Percentiles rank a stretch among this genome's conserved stretches.
These are phyloP conservation scores for Choristoneura fumiferana DNA, from an alignment of 1,140 invertebrate species.

Conservation along the genomic window DNA sequence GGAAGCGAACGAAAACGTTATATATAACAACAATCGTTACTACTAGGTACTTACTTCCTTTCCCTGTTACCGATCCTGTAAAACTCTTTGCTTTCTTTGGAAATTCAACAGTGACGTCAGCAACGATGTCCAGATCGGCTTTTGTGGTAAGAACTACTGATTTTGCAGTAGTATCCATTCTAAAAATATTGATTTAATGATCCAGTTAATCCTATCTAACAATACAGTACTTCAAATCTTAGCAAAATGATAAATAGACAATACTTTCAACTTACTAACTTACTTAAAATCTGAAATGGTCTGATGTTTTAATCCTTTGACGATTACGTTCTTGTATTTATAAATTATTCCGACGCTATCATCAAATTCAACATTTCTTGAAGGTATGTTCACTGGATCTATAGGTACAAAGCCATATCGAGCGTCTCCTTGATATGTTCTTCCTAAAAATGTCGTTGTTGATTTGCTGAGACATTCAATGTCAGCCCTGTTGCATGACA, in stretches of 20 bases:
- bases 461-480: slow-evolving; percentile 50
- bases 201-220: too few relatives aligned
- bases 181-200: slow-evolving; percentile 25
- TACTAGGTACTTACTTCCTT: slow-evolving; percentile 44
- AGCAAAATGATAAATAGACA: too few relatives aligned
- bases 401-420: slow-evolving; percentile 49
- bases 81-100: slow-evolving; percentile 34
- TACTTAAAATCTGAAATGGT: slow-evolving; percentile 56
- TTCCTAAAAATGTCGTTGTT: slow-evolving; percentile 52
- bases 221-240: too few relatives aligned
- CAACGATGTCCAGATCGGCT: slow-evolving; percentile 39
- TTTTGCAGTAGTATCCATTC: slow-evolving; percentile 49
- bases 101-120: slow-evolving; percentile 39
- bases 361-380: slow-evolving; percentile 34
- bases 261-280: too few relatives aligned
- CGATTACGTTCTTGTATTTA: slow-evolving; percentile 42
- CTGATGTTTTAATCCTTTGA: slow-evolving; percentile 53
- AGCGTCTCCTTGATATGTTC: slow-evolving; percentile 51
- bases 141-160: slow-evolving; percentile 51
- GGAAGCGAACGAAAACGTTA: too few relatives aligned
- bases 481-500: slow-evolving; percentile 48
- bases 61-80: slow-evolving; percentile 34
- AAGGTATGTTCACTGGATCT: slow-evolving; percentile 48
- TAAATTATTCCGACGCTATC: neutral
- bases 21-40: too few relatives aligned